Conservation (phyloP, 2,888 invertebrate species). For the Drosophila mulleri region DNA sequence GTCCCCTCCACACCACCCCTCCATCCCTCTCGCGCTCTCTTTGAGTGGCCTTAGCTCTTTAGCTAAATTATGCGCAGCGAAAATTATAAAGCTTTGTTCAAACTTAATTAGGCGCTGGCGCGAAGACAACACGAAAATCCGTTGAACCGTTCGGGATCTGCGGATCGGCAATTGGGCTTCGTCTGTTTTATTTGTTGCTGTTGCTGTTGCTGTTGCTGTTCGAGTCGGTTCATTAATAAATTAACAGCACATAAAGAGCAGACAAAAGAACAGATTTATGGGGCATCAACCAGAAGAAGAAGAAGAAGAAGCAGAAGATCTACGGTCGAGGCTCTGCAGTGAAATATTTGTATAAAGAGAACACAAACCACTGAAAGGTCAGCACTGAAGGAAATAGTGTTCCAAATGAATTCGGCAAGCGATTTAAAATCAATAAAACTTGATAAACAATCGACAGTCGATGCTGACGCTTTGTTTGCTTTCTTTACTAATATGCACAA, state of each 20-base stretch:
- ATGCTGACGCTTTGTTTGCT: neutral
- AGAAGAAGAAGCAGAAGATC: slow-evolving; percentile 13
- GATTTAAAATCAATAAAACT: slow-evolving; percentile 68
- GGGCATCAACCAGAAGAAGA: slow-evolving; percentile 33
- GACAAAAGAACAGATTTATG: slow-evolving; percentile 60
- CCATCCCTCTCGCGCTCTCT: neutral
- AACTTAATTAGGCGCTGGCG: slow-evolving; percentile 70
- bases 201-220: slow-evolving; percentile 6
- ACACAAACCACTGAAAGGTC: slow-evolving; percentile 27
- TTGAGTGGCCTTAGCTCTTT: slow-evolving; percentile 8
- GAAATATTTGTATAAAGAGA: neutral
- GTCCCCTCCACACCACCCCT: neutral
- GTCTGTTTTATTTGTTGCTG: slow-evolving; percentile 35
- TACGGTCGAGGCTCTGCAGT: slow-evolving; percentile 2
- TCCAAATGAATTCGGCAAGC: slow-evolving; percentile 49
- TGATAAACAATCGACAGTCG: slow-evolving; percentile 32
- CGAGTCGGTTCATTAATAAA: slow-evolving; percentile 74
- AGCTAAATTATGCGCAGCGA: slow-evolving; percentile 67
- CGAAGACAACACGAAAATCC: slow-evolving; percentile 44
- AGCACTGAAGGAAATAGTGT: slow-evolving; percentile 27
- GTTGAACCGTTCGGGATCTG: slow-evolving; percentile 32
- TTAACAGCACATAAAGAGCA: slow-evolving; percentile 63
- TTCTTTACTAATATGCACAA: neutral
- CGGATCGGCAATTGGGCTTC: slow-evolving; percentile 52
- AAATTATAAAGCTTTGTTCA: slow-evolving; percentile 77